Evolutionary conservation across 2,797 vertebrate species (phyloP), one percentile per base, ranked within the genome.

Genomic region (Pyrrhura leucotis): DNA sequence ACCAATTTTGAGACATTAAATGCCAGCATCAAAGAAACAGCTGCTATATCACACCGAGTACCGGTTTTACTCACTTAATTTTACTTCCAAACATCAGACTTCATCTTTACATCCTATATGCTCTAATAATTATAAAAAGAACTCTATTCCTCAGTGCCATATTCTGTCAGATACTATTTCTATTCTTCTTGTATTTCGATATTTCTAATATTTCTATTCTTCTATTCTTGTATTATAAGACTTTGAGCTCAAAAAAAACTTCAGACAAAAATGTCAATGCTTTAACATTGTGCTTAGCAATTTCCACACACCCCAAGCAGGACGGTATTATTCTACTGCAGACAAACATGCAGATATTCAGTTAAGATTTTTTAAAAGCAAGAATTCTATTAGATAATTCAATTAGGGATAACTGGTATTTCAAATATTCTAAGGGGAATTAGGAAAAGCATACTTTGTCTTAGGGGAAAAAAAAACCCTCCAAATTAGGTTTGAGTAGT

Each of bases 381-480:
- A 63, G 6, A 85, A 87, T 56, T 86, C 47, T 56, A 47, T 31
- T 78, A 69, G 21, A 53, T 14, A 66, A 74, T 51, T 74, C 18
- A 73, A 79, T 13, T 20, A 77, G 29, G 10, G 10, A 40, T 73
- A 91, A 51, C 31, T 75, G 10, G 16, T 39, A 62, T 42, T 84
- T 81, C 23, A 89, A 59, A 54, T 45, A 45, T 66, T 71, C 29
- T 33, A 58, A 16, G 9, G 14, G 25, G 6, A 90, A 87, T 74
- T 50, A 84, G 20, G 37, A 54, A 67, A 88, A 56, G 14, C 14
- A 45, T 48, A 50, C 18, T 65, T 73, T 20, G 14, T 26, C 20
- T 61, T 22, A 48, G 4, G 23, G 84, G 23, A 47, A 42, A 50
- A 22, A 29, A 61, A 23, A 4, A 0, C 0, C 6, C 3, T 1